Percentiles rank a stretch among this genome's conserved stretches.
phyloP scores from a whole-genome alignment of 2,797 vertebrate genomes.

The Coilia nasus region DNA sequence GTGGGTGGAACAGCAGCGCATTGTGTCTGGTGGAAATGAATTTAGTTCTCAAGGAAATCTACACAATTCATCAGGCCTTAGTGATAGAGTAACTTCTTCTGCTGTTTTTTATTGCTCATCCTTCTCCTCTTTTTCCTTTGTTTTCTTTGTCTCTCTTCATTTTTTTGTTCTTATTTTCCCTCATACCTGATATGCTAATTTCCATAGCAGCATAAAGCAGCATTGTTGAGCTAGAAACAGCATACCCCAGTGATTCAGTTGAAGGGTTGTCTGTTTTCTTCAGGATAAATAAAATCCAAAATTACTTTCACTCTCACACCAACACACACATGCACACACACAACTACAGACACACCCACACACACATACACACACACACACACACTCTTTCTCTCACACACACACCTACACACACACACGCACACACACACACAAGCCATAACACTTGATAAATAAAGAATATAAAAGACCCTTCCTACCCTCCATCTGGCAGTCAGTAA shows the following conservation, averaged over 20 bases:
- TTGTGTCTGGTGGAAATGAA: neutral
- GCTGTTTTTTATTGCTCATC: neutral
- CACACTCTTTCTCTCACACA: neutral
- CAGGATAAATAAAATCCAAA: neutral
- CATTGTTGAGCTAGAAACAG: neutral
- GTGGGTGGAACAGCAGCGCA: neutral
- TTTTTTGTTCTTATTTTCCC: neutral
- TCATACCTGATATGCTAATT: neutral
- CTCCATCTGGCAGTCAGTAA: neutral
- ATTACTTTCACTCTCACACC: neutral
- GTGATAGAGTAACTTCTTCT: neutral
- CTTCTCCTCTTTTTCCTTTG: neutral
- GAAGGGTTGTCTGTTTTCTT: neutral
- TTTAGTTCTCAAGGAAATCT: neutral
- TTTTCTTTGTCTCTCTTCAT: neutral
- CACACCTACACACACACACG: neutral
- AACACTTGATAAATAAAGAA: neutral
- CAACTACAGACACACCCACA: neutral
- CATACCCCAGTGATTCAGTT: neutral
- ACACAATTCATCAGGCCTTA: neutral
- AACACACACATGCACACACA: slow-evolving; percentile 16
- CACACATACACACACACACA: slow-evolving; percentile 35
- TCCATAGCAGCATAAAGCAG: neutral
- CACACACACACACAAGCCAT: neutral
- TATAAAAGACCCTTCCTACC: neutral